Base-by-base conservation (phyloP, 1,140 invertebrate species). In the Luehdorfia chinensis region DNA sequence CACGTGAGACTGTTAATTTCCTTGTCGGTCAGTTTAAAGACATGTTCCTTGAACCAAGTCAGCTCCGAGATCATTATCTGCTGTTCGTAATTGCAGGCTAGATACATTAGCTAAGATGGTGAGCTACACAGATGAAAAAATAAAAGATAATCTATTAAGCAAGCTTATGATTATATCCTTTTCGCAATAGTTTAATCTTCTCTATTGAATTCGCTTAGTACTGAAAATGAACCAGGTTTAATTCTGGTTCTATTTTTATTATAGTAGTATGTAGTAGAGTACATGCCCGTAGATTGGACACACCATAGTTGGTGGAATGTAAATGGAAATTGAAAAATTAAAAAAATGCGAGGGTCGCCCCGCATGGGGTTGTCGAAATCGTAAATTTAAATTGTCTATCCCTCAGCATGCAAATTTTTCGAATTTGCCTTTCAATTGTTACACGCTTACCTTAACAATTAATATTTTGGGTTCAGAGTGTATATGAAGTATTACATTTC, bases 251-350 rank as follows among this genome's bases (percentile, higher is more conserved):
- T 36, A 23, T 37, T 23, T 3, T 37, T 12, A 37, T 21, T 33
- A 15, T 12, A 11, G n/a, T n/a, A 7, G 9, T 37, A 23, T 1
- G n/a, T 23, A 21, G 18, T 7, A 9, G 7, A 11, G n/a, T 9
- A 21, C 11, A 19, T 23, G 34, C 11, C 12, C 18, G n/a, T 25
- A 43, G 39, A 43, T 43, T 43, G 39, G 39, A 37, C 18, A 37
- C 34, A 16, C 11, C 21, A 15, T 23, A 37, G 18, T 37, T 69
- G 72, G 34, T 43, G 75, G 79, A 80, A 85, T 85, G 75, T 77
- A 84, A 84, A 84, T 80, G 72, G 68, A 80, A 85, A 84, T 84
- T 79, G 79, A 85, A 85, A 43, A 85, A 81, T 85, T 80, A 81
- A 81, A 84, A 83, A 84, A 85, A 77, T 68, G 74, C 66, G 77